Conservation (phyloP, 2,113 vertebrate genomes). For the Dasypus novemcinctus region DNA sequence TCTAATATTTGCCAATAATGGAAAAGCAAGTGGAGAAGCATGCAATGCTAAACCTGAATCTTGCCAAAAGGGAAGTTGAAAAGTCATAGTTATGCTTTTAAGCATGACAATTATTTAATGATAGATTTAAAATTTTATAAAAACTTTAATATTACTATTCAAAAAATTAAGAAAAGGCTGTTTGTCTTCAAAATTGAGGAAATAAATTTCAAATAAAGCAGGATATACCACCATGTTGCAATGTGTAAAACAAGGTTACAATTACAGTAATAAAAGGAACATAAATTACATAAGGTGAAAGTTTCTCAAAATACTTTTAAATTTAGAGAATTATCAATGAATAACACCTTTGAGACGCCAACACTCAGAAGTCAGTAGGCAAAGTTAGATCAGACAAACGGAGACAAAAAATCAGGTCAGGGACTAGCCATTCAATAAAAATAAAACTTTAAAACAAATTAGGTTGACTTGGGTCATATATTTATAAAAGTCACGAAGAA, state of each 20-base stretch:
- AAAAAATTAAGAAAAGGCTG: neutral
- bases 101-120: neutral
- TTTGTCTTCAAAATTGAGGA: neutral
- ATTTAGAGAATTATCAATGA: neutral
- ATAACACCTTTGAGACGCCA: neutral
- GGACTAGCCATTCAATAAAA: neutral
- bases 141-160: neutral
- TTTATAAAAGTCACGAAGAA: neutral
- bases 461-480: neutral
- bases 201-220: neutral
- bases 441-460: constrained; percentile 4
- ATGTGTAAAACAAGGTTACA: neutral
- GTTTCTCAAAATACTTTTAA: neutral
- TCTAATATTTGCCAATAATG: neutral
- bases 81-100: neutral
- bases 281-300: neutral
- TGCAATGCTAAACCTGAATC: neutral
- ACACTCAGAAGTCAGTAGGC: neutral
- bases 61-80: neutral
- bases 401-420: neutral
- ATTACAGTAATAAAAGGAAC: neutral
- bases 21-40: neutral
- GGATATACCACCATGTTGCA: neutral
- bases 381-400: neutral
- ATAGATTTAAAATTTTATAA: neutral